Conservation (phyloP, 2,797 vertebrate genomes). For the Rhinoraja longicauda region DNA sequence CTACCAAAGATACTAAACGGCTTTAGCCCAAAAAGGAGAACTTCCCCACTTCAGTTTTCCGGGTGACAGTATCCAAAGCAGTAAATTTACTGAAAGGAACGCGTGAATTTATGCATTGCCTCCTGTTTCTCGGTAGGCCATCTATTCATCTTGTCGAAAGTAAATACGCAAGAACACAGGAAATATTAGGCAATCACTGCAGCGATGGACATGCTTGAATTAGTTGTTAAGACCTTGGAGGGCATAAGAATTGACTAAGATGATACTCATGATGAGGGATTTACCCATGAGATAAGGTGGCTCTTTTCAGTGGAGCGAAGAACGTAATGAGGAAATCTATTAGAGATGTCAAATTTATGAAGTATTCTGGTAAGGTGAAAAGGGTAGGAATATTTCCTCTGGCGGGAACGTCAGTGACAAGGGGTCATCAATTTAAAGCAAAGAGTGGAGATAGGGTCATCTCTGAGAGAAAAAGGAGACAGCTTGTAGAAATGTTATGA, state of each 20-base stretch:
- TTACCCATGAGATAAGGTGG: not conserved
- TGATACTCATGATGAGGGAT: not conserved
- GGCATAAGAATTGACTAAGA: not conserved
- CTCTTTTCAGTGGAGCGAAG: not conserved
- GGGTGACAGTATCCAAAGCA: not conserved
- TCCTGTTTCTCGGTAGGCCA: not conserved
- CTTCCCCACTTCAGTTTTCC: not conserved
- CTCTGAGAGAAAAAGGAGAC: not conserved
- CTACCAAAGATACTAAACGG: not conserved
- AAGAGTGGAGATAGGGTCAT: not conserved
- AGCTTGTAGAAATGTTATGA: not conserved
- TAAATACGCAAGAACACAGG: not conserved
- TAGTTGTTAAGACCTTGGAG: slow-evolving; percentile 11
- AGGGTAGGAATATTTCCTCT: not conserved
- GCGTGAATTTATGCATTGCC: not conserved
- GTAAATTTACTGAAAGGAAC: not conserved
- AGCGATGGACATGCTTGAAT: not conserved
- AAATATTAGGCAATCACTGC: not conserved
- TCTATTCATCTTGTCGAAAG: not conserved
- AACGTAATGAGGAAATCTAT: not conserved
- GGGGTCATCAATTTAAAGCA: not conserved
- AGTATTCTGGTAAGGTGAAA: not conserved
- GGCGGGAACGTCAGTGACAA: not conserved
- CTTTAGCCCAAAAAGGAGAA: not conserved
- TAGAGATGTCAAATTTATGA: not conserved